These are phyloP conservation scores for Canis aureus DNA, from an alignment of 2,113 vertebrate genomes.

Conservation along the genomic window DNA sequence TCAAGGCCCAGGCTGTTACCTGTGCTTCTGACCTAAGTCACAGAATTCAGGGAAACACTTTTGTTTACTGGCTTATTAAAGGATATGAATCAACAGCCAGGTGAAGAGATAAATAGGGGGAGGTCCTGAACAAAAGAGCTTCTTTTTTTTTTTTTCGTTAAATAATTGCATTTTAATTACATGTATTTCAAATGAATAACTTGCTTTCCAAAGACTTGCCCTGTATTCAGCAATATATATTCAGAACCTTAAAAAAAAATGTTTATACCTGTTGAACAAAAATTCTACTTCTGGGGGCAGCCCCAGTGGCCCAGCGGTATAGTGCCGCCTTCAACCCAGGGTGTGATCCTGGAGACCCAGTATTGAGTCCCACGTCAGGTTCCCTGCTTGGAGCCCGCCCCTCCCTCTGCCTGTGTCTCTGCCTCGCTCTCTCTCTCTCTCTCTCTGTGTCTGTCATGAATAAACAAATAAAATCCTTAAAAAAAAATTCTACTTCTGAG, in stretches of 20 bases:
- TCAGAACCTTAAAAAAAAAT: not conserved
- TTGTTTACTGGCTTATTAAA: not conserved
- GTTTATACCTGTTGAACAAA: not conserved
- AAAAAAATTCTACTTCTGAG: too few species aligned
- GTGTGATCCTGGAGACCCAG: too few species aligned
- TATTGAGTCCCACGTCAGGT: too few species aligned
- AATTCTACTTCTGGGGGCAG: not conserved
- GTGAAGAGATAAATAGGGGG: not conserved
- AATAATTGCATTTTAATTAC: not conserved
- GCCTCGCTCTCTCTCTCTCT: too few species aligned
- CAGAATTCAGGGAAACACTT: not conserved
- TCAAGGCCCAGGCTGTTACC: not conserved
- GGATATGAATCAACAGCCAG: not conserved
- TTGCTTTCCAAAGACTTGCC: not conserved
- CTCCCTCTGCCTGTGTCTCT: too few species aligned
- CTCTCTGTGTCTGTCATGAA: too few species aligned
- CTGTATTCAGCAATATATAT: not conserved
- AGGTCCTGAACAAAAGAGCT: not conserved
- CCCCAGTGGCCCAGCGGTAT: too few species aligned
- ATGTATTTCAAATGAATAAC: not conserved
- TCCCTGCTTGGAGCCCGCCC: too few species aligned
- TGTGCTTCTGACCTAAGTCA: not conserved
- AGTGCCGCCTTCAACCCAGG: too few species aligned
- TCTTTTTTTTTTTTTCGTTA: not conserved
- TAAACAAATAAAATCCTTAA: too few species aligned